Conservation (phyloP, 2,113 vertebrate genomes). For the Phaethon lepturus region DNA sequence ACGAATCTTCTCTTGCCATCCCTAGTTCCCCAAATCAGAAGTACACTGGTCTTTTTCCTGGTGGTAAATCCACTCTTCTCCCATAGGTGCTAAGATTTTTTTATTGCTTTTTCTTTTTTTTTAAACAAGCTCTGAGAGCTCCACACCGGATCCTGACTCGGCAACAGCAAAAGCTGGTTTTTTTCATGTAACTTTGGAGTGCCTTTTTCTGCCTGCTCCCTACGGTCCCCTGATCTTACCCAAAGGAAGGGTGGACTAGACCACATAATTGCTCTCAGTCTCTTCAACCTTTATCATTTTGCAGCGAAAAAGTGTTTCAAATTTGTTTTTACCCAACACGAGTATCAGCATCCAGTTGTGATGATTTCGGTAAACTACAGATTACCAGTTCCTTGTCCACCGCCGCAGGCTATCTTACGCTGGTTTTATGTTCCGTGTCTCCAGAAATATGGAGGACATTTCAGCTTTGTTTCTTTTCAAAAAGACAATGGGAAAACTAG, state of each 20-base stretch:
- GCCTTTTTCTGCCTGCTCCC: background rate
- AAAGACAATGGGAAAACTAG: conserved; percentile 13
- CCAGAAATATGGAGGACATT: background rate
- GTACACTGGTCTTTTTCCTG: background rate
- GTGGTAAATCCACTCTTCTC: background rate
- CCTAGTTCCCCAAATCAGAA: background rate
- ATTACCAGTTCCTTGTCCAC: background rate
- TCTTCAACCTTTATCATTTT: background rate
- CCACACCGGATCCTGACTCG: background rate
- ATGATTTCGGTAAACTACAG: background rate
- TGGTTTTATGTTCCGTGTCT: background rate
- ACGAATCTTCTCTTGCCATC: background rate
- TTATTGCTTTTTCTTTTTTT: background rate
- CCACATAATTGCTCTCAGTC: background rate
- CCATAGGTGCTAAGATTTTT: background rate
- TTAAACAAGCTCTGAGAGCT: background rate
- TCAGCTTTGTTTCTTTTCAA: conserved; percentile 1
- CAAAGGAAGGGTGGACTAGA: background rate
- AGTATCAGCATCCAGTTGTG: background rate
- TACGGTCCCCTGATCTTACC: background rate
- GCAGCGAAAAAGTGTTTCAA: background rate
- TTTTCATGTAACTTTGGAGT: background rate
- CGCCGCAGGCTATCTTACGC: background rate
- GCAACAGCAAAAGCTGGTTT: background rate
- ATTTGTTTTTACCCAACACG: background rate